Evolutionary conservation across 2,797 vertebrate species (phyloP).

Genomic region (Dryobates pubescens): DNA sequence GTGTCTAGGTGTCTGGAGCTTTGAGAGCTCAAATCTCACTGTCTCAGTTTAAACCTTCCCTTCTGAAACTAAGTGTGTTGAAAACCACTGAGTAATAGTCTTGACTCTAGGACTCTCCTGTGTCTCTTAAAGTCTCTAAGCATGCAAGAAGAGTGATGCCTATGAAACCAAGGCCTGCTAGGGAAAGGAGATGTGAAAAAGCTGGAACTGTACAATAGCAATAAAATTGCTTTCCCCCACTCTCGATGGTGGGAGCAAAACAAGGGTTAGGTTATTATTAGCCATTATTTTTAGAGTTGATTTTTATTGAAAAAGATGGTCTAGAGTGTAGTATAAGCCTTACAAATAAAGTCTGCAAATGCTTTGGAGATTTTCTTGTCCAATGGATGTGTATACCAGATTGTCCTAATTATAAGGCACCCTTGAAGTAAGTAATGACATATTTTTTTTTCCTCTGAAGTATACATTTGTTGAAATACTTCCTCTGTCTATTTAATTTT

Average conservation of each 20-base stretch:
- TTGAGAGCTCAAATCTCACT: neutral
- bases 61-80: neutral
- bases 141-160: neutral
- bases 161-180: neutral
- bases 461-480: neutral
- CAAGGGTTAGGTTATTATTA: neutral
- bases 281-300: neutral
- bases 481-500: neutral
- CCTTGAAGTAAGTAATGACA: neutral
- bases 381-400: neutral
- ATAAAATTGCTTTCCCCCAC: neutral
- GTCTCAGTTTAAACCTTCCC: neutral
- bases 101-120: neutral
- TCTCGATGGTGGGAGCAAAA: neutral
- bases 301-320: neutral
- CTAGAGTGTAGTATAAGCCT: neutral
- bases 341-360: neutral
- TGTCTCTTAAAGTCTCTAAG: neutral
- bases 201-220: neutral
- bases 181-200: neutral
- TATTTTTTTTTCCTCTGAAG: neutral
- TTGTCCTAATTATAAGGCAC: neutral
- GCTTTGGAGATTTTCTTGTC: neutral
- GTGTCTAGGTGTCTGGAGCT: neutral
- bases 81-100: neutral